Evolutionary conservation across 1,140 invertebrate genomes (phyloP).

Genomic region (Ridgeia piscesae): DNA sequence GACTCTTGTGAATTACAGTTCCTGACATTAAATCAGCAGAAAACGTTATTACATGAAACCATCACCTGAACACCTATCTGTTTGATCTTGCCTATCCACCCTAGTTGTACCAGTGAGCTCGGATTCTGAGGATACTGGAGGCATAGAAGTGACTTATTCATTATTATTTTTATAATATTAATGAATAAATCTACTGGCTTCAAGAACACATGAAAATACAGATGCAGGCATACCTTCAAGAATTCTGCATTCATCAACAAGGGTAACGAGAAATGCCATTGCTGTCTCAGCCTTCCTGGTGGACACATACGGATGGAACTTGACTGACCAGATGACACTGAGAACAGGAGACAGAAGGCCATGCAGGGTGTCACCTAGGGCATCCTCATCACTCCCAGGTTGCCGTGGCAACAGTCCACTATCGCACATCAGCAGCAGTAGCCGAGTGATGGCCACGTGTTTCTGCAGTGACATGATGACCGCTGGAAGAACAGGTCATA

Average conservation of each 20-base stretch:
- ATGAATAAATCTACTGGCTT: too few relatives aligned
- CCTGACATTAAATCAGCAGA: too few relatives aligned
- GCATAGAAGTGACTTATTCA: too few relatives aligned
- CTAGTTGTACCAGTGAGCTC: too few relatives aligned
- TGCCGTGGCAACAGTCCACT: neutral
- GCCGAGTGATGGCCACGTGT: neutral
- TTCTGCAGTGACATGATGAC: neutral
- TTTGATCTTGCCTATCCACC: too few relatives aligned
- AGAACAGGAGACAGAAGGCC: neutral
- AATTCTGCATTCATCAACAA: neutral
- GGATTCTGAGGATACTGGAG: too few relatives aligned
- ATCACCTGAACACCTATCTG: too few relatives aligned
- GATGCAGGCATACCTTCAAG: neutral
- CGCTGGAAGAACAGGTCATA: neutral
- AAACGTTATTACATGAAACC: too few relatives aligned
- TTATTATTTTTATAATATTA: too few relatives aligned
- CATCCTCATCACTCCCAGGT: neutral
- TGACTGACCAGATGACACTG: neutral
- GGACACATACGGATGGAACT: neutral
- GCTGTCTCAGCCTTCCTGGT: neutral
- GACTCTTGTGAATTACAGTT: too few relatives aligned
- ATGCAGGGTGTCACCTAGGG: neutral
- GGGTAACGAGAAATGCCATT: neutral
- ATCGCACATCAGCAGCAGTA: neutral
- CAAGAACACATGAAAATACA: too few relatives aligned